Conservation (phyloP, 2,888 invertebrate genomes). For the Ecdyonurus torrentis region DNA sequence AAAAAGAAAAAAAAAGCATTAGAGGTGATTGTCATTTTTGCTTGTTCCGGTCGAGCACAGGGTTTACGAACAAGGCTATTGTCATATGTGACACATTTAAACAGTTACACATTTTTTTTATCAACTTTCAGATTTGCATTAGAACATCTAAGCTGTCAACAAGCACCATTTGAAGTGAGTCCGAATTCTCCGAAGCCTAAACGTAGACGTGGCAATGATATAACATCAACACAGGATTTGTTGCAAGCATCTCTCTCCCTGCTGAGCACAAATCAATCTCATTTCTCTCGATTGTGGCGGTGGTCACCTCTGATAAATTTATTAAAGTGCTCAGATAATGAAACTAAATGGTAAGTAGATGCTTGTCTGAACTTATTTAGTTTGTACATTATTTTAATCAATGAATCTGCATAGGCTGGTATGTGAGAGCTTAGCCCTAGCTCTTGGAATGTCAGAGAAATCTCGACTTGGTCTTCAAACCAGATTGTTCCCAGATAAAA, state of each 20-base stretch:
- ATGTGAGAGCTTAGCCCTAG: background rate
- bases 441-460: background rate
- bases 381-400: background rate
- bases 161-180: background rate
- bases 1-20: no score
- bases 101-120: no score
- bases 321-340: background rate
- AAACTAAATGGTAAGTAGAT: background rate
- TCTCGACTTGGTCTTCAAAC: background rate
- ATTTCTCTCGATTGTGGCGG: background rate
- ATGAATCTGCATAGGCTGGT: background rate
- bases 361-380: background rate
- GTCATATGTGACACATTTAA: no score
- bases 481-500: no score
- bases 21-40: no score
- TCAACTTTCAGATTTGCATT: background rate
- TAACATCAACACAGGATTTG: background rate
- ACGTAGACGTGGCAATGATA: background rate
- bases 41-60: no score
- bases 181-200: background rate
- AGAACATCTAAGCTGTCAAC: background rate
- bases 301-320: background rate
- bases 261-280: background rate
- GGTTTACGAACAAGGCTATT: no score
- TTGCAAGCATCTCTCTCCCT: background rate